phyloP scores from a whole-genome alignment of 2,797 vertebrate species.

The Tenualosa ilisha region DNA sequence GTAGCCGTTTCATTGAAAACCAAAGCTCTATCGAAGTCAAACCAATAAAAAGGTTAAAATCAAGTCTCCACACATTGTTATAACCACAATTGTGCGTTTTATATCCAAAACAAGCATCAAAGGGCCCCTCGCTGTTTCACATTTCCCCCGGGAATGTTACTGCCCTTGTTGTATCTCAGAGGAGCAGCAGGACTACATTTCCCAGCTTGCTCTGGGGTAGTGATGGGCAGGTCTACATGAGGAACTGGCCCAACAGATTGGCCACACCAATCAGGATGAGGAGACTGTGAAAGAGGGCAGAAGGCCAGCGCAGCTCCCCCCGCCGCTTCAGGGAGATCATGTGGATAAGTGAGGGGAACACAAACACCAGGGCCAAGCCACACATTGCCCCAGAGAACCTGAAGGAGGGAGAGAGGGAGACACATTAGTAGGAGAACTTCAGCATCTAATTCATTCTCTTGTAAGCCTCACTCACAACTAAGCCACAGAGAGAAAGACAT shows the following conservation, averaged over 20 bases:
- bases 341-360: constrained; percentile 88
- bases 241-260: constrained; percentile 89
- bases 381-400: constrained; percentile 94
- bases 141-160: background rate
- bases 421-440: too few species aligned
- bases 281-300: constrained; percentile 79
- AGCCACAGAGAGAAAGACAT: background rate
- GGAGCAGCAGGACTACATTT: background rate
- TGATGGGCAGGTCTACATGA: constrained; percentile 75
- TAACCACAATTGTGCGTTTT: background rate
- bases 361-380: constrained; percentile 91
- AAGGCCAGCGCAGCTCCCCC: constrained; percentile 79
- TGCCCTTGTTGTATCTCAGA: background rate
- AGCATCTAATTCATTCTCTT: background rate
- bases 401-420: constrained; percentile 33
- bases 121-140: background rate
- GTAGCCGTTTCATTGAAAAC: background rate
- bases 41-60: background rate
- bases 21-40: background rate
- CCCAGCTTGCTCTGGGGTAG: background rate
- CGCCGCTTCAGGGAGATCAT: constrained; percentile 78
- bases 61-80: background rate
- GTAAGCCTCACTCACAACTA: background rate
- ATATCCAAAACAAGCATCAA: background rate
- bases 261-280: constrained; percentile 87